These are phyloP conservation scores for Nemotelus nigrinus DNA, from an alignment of 2,888 invertebrate genomes.

Conservation along the genomic window DNA sequence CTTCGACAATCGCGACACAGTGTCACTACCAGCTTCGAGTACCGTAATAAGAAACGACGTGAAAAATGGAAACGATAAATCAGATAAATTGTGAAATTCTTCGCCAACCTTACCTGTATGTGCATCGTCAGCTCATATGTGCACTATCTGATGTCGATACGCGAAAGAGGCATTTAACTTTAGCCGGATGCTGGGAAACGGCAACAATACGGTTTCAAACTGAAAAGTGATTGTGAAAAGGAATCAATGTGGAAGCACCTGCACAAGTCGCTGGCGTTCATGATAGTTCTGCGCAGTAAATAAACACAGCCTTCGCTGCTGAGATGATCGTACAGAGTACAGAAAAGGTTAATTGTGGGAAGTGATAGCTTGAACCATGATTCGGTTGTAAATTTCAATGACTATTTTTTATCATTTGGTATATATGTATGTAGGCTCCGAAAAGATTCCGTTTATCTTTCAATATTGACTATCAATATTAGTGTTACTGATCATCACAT, in stretches of 20 bases:
- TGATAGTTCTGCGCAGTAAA: constrained; percentile 13
- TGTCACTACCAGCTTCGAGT: constrained; percentile 30
- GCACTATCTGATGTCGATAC: not conserved
- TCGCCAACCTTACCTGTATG: constrained; percentile 40
- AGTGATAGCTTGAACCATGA: too few relatives aligned
- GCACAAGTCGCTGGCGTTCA: constrained; percentile 35
- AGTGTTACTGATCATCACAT: too few relatives aligned
- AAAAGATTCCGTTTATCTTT: too few relatives aligned
- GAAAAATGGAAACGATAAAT: constrained; percentile 50
- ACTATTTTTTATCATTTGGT: too few relatives aligned
- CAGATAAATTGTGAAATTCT: constrained; percentile 51
- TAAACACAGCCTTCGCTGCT: too few relatives aligned
- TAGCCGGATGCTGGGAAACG: constrained; percentile 39
- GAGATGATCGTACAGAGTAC: too few relatives aligned
- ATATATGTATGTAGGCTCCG: too few relatives aligned
- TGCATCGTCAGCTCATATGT: constrained; percentile 17
- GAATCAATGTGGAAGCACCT: constrained; percentile 44
- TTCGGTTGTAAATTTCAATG: too few relatives aligned
- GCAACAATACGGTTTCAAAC: constrained; percentile 36
- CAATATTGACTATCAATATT: too few relatives aligned
- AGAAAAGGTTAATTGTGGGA: too few relatives aligned
- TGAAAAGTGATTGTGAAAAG: constrained; percentile 25
- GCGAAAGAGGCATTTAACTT: constrained; percentile 7
- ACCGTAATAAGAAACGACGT: constrained; percentile 48
- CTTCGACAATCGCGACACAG: constrained; percentile 28